A percentile compares a stretch with the other conserved stretches of the same genome.
These are phyloP conservation scores for Agrochola circellaris DNA, from an alignment of 2,888 invertebrate species.

Conservation along the genomic window DNA sequence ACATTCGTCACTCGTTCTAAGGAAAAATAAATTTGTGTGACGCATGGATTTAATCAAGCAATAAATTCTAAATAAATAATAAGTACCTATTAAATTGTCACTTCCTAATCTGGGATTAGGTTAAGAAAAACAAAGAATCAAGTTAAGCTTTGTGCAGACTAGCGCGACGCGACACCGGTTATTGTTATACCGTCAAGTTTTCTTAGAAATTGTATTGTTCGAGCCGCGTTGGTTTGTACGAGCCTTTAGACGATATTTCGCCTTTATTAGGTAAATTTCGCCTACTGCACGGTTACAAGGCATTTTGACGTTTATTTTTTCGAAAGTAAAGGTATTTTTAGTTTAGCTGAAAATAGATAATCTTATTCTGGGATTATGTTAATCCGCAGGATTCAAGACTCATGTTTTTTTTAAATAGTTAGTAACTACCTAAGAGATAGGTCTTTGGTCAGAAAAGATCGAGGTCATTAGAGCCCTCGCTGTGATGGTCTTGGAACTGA, in stretches of 20 bases:
- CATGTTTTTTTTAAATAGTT: not conserved
- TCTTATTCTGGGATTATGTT: not conserved
- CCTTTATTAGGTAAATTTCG: not conserved
- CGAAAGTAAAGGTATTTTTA: not conserved
- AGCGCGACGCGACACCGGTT: too few relatives aligned
- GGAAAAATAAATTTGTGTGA: not conserved
- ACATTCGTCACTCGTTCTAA: conserved; percentile 18
- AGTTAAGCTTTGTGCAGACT: too few relatives aligned
- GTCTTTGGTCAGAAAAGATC: not conserved
- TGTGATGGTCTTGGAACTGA: not conserved
- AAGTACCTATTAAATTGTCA: conserved; percentile 7
- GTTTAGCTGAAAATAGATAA: not conserved
- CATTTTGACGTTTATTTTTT: conserved; percentile 2
- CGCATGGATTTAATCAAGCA: conserved; percentile 5
- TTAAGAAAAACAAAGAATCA: conserved; percentile 3
- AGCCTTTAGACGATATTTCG: not conserved
- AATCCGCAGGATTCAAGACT: conserved; percentile 10
- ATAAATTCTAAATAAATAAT: conserved; percentile 25
- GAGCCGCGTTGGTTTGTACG: too few relatives aligned
- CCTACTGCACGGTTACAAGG: not conserved
- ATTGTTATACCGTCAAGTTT: too few relatives aligned
- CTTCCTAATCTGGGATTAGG: conserved; percentile 25
- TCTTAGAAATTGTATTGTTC: too few relatives aligned
- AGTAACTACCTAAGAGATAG: not conserved
- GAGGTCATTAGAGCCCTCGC: not conserved